Percentiles rank a stretch among this genome's conserved stretches.
Conservation (phyloP, 2,113 vertebrate genomes). For the Aix galericulata region DNA sequence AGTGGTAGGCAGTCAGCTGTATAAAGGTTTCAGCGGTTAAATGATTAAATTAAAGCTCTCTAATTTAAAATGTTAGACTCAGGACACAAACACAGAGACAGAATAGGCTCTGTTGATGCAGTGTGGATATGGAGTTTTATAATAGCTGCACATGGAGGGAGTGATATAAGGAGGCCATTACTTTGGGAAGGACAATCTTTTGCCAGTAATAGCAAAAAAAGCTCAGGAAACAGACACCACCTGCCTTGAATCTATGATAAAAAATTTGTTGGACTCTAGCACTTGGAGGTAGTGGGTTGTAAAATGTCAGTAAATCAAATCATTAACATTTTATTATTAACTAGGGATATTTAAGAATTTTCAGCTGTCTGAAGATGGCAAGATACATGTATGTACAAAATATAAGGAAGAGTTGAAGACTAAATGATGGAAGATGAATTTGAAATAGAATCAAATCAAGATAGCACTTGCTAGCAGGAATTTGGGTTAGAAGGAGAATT, state of each 20-base stretch:
- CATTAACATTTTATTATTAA: slow-evolving; percentile 11
- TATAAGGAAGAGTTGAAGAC: neutral
- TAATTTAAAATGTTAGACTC: slow-evolving; percentile 39
- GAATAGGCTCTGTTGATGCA: neutral
- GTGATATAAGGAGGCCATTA: slow-evolving; percentile 54
- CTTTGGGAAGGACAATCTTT: slow-evolving; percentile 60
- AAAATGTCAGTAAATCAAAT: slow-evolving; percentile 7
- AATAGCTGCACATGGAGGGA: neutral
- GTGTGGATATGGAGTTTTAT: slow-evolving; percentile 41
- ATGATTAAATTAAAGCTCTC: slow-evolving; percentile 44
- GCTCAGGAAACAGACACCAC: slow-evolving; percentile 45
- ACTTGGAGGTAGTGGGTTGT: neutral
- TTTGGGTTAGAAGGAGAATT: neutral
- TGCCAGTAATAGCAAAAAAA: slow-evolving; percentile 4
- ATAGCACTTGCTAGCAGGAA: neutral
- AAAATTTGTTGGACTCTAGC: neutral
- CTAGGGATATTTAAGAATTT: neutral
- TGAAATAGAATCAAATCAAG: neutral
- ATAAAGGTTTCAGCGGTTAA: slow-evolving; percentile 16
- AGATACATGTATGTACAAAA: neutral
- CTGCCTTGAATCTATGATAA: slow-evolving; percentile 23
- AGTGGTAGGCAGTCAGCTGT: neutral
- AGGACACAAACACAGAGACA: neutral
- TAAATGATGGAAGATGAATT: neutral
- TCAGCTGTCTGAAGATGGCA: neutral